phyloP scores from a whole-genome alignment of 2,888 invertebrate species.

The Cephus runcator region DNA sequence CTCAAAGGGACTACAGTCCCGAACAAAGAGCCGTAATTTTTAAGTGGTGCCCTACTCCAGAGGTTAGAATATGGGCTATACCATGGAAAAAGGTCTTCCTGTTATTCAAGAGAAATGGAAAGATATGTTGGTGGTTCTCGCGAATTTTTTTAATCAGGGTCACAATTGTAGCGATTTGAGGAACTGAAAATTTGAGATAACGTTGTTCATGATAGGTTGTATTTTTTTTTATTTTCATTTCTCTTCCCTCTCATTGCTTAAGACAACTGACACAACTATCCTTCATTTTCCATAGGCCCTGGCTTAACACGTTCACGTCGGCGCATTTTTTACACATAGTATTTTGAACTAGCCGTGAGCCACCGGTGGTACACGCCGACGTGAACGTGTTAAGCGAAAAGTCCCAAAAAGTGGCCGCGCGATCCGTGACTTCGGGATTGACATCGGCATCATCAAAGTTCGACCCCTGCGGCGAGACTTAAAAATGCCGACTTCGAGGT shows the following conservation, averaged over 20 bases:
- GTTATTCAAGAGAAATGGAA: not conserved
- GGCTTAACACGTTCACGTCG: too few species aligned
- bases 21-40: slow-evolving; percentile 33
- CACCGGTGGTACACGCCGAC: too few species aligned
- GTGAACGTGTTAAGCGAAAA: not conserved
- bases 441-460: slow-evolving; percentile 56
- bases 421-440: slow-evolving; percentile 37
- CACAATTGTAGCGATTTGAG: not conserved
- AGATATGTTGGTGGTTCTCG: not conserved
- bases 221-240: not conserved
- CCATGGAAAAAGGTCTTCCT: not conserved
- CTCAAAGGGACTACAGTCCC: slow-evolving; percentile 19
- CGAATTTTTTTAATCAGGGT: not conserved
- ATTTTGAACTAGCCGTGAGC: too few species aligned
- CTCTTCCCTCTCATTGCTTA: too few species aligned
- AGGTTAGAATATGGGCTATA: not conserved
- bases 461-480: slow-evolving; percentile 47
- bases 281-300: not conserved
- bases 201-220: not conserved
- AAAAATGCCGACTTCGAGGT: slow-evolving; percentile 45
- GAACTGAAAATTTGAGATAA: not conserved
- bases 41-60: slow-evolving; percentile 21
- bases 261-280: not conserved
- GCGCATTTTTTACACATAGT: too few species aligned
- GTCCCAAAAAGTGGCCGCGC: slow-evolving; percentile 5